Percentiles rank a stretch among this genome's conserved stretches.
phyloP scores from a whole-genome alignment of 2,888 invertebrate species.

The Hypena proboscidalis region DNA sequence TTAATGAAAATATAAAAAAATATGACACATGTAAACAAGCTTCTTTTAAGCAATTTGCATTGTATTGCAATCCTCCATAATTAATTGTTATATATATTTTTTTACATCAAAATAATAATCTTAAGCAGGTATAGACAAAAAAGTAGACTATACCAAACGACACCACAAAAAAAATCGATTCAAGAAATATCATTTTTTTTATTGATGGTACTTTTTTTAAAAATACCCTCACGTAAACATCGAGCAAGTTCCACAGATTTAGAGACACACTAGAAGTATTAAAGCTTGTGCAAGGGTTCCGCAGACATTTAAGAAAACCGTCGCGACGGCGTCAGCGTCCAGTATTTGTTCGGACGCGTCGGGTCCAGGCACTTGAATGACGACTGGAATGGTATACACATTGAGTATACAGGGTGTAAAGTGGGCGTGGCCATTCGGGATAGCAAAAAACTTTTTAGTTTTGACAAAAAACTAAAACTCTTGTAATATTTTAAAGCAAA shows the following conservation, averaged over 20 bases:
- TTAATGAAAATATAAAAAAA: too few relatives aligned
- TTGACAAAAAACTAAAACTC: too few relatives aligned
- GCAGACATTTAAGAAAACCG: conserved; percentile 61
- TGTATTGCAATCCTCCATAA: too few relatives aligned
- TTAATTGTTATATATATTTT: too few relatives aligned
- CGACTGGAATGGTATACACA: conserved; percentile 53
- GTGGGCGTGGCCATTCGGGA: neutral
- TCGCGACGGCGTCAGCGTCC: conserved; percentile 66
- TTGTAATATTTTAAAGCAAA: too few relatives aligned
- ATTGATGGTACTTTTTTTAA: conserved; percentile 12
- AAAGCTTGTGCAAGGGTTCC: conserved; percentile 52
- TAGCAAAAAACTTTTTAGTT: too few relatives aligned
- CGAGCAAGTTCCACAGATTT: too few relatives aligned
- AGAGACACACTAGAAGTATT: conserved; percentile 49
- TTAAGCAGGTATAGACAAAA: neutral
- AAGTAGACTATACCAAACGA: neutral
- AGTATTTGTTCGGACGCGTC: conserved; percentile 66
- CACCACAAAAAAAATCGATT: conserved; percentile 14
- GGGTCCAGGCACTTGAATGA: conserved; percentile 63
- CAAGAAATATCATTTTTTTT: conserved; percentile 11
- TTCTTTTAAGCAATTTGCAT: too few relatives aligned
- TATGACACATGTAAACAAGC: too few relatives aligned
- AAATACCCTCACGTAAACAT: too few relatives aligned
- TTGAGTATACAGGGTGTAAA: neutral
- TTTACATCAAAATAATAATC: neutral